Evolutionary conservation across 1,140 invertebrate species (phyloP), one percentile per base, ranked within the genome.

Genomic region (Brachionus plicatilis): DNA sequence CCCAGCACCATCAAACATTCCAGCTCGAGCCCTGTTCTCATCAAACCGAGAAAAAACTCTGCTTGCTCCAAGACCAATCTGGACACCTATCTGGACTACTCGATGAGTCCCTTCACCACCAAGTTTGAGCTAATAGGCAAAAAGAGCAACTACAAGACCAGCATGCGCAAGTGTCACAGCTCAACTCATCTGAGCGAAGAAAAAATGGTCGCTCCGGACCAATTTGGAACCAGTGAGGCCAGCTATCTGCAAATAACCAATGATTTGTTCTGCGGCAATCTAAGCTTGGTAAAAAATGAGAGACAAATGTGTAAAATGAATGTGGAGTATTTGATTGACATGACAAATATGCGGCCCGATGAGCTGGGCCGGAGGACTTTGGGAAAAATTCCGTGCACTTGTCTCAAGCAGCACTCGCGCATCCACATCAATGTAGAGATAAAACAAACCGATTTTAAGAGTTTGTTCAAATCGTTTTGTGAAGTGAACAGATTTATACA

Each of bases 401-500:
- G 83, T 75, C 8, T 47, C 27, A 47, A 68, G n/a, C 45, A 47
- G 12, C 80, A 83, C 66, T 83, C 80, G 12, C 17, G 80, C 6
- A 17, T 83, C 37, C 47, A 60, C 41, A 68, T 83, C 17, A 70
- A 14, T 27, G 45, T 68, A 20, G 12, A 68, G 60, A 70, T 83
- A 53, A 53, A 3, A n/a, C 6, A 66, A 47, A 83, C 80, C 1
- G 50, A 43, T 45, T 83, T 45, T 53, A 68, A 68, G 12, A 68
- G 29, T 50, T 56, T 83, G 20, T 66, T 83, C 17, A 68, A 66
- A 27, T 33, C 79, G 14, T 82, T 82, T 45, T 56, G 53, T 68
- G 79, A 82, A 47, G 53, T 82, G 8, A 82, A 82, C 45, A 82
- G 56, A 27, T 82, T 60, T 24, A 82, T 82, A 20, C 53, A 82